A percentile compares a stretch with the other conserved stretches of the same genome.
Evolutionary conservation across 2,888 invertebrate species (phyloP).

Genomic region (Cantharis lateralis): DNA sequence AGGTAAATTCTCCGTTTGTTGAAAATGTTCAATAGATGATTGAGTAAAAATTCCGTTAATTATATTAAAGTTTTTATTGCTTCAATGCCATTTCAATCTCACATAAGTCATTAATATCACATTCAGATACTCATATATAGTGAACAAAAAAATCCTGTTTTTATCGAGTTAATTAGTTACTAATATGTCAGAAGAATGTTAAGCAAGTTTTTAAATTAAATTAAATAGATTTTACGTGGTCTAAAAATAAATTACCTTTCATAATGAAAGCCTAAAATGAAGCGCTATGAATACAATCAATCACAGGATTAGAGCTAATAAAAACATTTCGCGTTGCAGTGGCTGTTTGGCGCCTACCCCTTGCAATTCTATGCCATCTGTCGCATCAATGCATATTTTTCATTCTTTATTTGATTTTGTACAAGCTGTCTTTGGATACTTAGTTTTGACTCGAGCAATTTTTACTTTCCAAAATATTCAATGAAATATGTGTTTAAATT

Average conservation of each 20-base stretch:
- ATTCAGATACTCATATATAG: background rate
- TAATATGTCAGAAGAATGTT: background rate
- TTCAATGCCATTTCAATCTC: background rate
- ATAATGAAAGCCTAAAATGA: constrained; percentile 32
- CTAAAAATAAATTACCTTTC: constrained; percentile 32
- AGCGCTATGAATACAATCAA: constrained; percentile 53
- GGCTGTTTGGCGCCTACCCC: constrained; percentile 49
- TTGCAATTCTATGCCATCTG: constrained; percentile 51
- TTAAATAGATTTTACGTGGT: constrained; percentile 19
- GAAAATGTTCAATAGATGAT: background rate
- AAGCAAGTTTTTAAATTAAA: constrained; percentile 7
- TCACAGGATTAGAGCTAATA: constrained; percentile 58
- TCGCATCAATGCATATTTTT: constrained; percentile 55
- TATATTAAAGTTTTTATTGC: background rate
- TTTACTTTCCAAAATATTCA: constrained; percentile 14
- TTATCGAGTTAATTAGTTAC: background rate
- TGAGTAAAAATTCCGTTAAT: background rate
- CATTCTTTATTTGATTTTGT: constrained; percentile 50
- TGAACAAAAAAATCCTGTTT: background rate
- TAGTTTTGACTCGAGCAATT: constrained; percentile 19
- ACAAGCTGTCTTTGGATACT: constrained; percentile 32
- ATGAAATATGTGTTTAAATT: background rate
- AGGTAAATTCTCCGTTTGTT: background rate
- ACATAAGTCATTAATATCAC: background rate
- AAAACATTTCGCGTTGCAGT: constrained; percentile 56